Conservation (phyloP, 2,113 vertebrate genomes). For the Ophiodon elongatus region DNA sequence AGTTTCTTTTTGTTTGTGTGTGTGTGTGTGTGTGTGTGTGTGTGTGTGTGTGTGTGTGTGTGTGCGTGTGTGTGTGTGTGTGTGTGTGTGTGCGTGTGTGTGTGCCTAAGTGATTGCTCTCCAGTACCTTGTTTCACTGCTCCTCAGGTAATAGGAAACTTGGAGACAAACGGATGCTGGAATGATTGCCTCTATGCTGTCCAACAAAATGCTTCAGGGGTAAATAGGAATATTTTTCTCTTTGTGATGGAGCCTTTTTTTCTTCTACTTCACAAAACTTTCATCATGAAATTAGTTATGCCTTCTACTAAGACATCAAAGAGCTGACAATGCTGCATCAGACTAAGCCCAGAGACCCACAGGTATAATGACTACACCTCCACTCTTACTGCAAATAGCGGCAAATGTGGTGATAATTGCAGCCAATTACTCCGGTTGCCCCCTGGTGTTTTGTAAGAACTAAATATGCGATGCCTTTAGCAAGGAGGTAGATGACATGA, state of each 20-base stretch:
- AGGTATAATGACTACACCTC: constrained; percentile 61
- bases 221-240: constrained; percentile 40
- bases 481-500: constrained; percentile 12
- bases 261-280: constrained; percentile 42
- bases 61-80: constrained; percentile 32
- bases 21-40: constrained; percentile 29
- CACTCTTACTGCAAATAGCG: constrained; percentile 42
- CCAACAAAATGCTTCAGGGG: constrained; percentile 56
- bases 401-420: constrained; percentile 71
- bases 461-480: constrained; percentile 27
- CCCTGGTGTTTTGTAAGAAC: constrained; percentile 45
- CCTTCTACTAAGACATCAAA: constrained; percentile 28
- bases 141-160: constrained; percentile 66
- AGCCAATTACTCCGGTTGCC: constrained; percentile 64
- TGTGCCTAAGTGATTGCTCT: constrained; percentile 52
- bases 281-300: constrained; percentile 40
- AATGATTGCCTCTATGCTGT: constrained; percentile 62
- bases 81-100: constrained; percentile 26
- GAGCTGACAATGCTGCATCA: constrained; percentile 24
- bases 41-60: constrained; percentile 24
- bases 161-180: constrained; percentile 52
- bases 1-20: constrained; percentile 32
- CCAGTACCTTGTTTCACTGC: constrained; percentile 37
- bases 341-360: constrained; percentile 34
- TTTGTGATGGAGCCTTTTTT: constrained; percentile 39